Evolutionary conservation across 2,113 vertebrate species (phyloP).

Genomic region (Cinclus mexicanus): DNA sequence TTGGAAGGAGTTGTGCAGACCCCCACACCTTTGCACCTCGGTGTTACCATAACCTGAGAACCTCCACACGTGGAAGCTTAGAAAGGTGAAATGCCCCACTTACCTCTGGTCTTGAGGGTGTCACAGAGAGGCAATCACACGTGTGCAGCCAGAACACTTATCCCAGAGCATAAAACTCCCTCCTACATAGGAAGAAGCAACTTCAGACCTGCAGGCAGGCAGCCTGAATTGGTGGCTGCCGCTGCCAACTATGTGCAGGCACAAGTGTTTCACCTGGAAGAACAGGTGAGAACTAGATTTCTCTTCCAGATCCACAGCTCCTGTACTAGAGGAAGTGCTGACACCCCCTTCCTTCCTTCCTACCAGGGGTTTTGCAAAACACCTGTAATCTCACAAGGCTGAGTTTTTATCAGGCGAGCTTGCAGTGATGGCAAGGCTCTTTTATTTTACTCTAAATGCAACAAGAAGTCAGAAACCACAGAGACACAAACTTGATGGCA

Average conservation of each 20-base stretch:
- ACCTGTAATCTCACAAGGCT: background rate
- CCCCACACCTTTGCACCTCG: background rate
- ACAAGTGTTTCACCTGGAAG: background rate
- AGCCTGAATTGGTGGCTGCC: fast-evolving
- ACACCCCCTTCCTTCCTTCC: background rate
- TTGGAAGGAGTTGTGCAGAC: background rate
- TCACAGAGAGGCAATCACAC: background rate
- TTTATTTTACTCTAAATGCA: background rate
- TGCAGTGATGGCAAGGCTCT: background rate
- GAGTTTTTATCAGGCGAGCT: background rate
- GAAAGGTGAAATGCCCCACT: background rate
- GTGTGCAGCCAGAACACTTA: background rate
- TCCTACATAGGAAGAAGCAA: background rate
- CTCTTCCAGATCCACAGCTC: background rate
- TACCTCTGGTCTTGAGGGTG: background rate
- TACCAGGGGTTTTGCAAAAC: background rate
- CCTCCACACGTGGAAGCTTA: fast-evolving
- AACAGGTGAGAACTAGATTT: background rate
- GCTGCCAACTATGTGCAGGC: background rate
- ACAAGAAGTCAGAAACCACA: background rate
- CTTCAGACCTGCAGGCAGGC: background rate
- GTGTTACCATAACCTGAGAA: background rate
- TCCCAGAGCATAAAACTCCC: background rate
- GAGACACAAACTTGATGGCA: fast-evolving
- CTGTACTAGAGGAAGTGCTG: background rate